phyloP scores from a whole-genome alignment of 2,888 invertebrate species.

The Nipponacmea schrenckii region DNA sequence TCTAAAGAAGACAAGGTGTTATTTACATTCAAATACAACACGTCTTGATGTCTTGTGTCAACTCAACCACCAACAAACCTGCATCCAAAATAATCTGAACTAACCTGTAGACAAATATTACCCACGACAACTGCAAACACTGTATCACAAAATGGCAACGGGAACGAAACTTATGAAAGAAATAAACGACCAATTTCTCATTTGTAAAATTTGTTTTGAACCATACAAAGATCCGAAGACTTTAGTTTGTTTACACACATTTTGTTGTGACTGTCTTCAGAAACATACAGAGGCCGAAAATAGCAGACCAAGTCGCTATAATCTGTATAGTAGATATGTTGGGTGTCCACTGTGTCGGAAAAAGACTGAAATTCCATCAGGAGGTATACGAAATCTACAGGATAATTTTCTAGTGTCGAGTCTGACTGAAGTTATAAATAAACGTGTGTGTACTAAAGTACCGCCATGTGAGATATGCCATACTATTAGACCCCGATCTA shows the following conservation, averaged over 20 bases:
- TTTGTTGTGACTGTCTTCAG: slow-evolving; percentile 64
- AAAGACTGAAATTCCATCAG: slow-evolving; percentile 64
- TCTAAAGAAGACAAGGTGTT: too few relatives aligned
- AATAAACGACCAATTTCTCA: slow-evolving; percentile 65
- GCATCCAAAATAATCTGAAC: slow-evolving; percentile 1
- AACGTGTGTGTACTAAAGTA: slow-evolving; percentile 38
- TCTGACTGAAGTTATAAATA: slow-evolving; percentile 59
- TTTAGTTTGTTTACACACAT: slow-evolving; percentile 64
- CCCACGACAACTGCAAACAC: background rate
- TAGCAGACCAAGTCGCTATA: slow-evolving; percentile 49
- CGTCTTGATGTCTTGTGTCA: background rate
- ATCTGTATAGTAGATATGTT: slow-evolving; percentile 57
- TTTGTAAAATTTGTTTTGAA: slow-evolving; percentile 65
- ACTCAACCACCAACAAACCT: background rate
- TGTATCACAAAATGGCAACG: slow-evolving; percentile 45
- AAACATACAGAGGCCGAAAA: slow-evolving; percentile 62
- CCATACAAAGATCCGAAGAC: slow-evolving; percentile 65
- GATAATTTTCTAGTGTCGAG: slow-evolving; percentile 66
- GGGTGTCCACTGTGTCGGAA: slow-evolving; percentile 65
- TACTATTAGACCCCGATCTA: slow-evolving; percentile 42
- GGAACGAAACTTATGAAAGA: slow-evolving; percentile 63
- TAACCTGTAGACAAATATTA: background rate
- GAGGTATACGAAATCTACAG: slow-evolving; percentile 62
- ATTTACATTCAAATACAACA: too few relatives aligned
- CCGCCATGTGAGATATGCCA: slow-evolving; percentile 62